Base-by-base conservation (phyloP, 2,113 vertebrate genomes). In the Pygoscelis antarcticus region DNA sequence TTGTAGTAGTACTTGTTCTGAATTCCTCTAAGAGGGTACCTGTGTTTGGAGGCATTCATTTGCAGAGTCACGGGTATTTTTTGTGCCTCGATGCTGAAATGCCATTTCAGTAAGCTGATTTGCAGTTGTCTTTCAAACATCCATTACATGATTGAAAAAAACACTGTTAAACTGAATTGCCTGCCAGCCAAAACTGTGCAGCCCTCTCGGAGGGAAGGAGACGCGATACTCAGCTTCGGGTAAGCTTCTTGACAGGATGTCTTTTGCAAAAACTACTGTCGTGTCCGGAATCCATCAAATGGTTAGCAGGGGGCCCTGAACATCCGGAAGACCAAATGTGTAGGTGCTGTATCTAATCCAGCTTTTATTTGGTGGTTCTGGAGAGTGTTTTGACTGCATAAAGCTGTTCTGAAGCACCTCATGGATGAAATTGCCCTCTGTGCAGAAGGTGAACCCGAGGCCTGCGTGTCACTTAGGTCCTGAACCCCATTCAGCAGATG, bases 171-270 rank as follows among this genome's bases (percentile, higher is more conserved):
- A 51, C 36, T 71, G 58, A 38, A 52, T 46, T 58, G 44, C 21
- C 32, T 1, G 3, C 44, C 36, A 20, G 4, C 44, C 29, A 25
- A 18, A 66, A 38, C 38, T 3, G 12, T 22, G 27, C 52, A 7
- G 57, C 19, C 23, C 34, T n/a, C 19, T 30, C 20, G 3, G 36
- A 36, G 38, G 61, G 76, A 55, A 55, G 70, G 30, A 27, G 46
- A 16, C 0, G 4, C 1, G 1, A 13, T 27, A 10, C 30, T 42
- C n/a, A 1, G 21, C 30, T 55, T 49, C 1, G 2, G 20, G 22
- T 69, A 27, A 69, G n/a, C 30, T 81, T 55, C 76, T 49, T 32
- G 76, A 27, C 60, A 61, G 16, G 21, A 19, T 25, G 13, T 17
- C 46, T 13, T 65, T 40, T 66, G 19, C 46, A 52, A 30, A 52